Percentiles rank a stretch among this genome's conserved stretches.
These are phyloP conservation scores for Dendronephthya gigantea DNA, from an alignment of 64 coral and sea anemone genomes.

Conservation along the genomic window DNA sequence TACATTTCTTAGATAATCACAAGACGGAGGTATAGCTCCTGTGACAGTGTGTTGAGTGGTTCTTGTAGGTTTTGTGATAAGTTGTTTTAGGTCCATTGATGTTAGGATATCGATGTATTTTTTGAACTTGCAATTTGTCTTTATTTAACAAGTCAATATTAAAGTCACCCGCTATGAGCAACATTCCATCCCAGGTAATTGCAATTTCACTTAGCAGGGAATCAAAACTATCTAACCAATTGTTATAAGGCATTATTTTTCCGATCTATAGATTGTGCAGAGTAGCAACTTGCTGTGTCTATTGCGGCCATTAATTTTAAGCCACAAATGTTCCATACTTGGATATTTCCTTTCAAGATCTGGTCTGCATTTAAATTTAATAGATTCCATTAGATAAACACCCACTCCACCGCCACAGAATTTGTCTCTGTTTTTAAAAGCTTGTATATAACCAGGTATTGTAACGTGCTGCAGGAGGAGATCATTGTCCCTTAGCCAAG, in stretches of 20 bases:
- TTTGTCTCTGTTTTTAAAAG: not conserved
- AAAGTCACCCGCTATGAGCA: conserved; percentile 6
- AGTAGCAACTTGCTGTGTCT: conserved; percentile 9
- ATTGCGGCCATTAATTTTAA: conserved; percentile 16
- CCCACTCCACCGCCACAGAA: not conserved
- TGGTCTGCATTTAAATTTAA: not conserved
- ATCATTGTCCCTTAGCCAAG: not conserved
- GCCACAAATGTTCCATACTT: conserved; percentile 15
- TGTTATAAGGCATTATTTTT: conserved; percentile 3
- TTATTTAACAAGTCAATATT: conserved; percentile 12
- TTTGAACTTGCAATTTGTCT: too few species aligned
- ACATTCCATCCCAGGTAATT: conserved; percentile 11
- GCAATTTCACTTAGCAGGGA: not conserved
- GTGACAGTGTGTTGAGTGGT: not conserved
- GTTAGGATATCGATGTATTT: too few species aligned
- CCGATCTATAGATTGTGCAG: conserved; percentile 13
- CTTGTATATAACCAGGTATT: not conserved
- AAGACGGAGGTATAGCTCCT: not conserved
- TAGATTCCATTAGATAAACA: not conserved
- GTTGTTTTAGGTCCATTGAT: conserved; percentile 14
- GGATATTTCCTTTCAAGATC: conserved; percentile 2
- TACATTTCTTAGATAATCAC: not conserved
- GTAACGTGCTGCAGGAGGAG: not conserved
- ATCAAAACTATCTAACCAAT: conserved; percentile 17
- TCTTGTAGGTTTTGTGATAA: conserved; percentile 46